These are phyloP conservation scores for Endomychus coccineus DNA, from an alignment of 2,888 invertebrate species.

Conservation along the genomic window DNA sequence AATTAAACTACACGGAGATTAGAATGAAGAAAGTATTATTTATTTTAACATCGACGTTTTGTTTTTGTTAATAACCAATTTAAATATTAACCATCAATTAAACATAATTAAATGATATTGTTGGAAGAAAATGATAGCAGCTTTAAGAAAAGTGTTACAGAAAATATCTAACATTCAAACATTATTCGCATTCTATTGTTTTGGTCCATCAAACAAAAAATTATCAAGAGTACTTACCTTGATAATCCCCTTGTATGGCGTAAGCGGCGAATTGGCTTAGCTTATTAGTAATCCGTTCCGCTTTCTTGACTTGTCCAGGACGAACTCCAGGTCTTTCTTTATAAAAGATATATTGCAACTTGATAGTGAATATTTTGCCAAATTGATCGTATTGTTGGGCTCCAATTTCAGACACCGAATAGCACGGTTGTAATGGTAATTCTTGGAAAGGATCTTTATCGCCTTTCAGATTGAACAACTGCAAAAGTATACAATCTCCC, in stretches of 20 bases:
- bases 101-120: no score
- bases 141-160: no score
- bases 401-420: conserved; percentile 89
- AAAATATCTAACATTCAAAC: no score
- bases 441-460: conserved; percentile 94
- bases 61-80: no score
- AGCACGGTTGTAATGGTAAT: conserved; percentile 87
- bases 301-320: conserved; percentile 90
- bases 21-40: no score
- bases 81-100: no score
- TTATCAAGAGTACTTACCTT: no score
- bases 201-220: conserved; percentile 2
- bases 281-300: conserved; percentile 84
- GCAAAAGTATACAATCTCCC: conserved; percentile 77
- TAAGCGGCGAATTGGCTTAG: conserved; percentile 89
- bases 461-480: conserved; percentile 71
- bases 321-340: conserved; percentile 95
- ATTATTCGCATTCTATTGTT: not conserved
- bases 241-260: conserved; percentile 88
- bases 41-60: no score
- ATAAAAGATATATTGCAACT: conserved; percentile 94
- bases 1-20: no score
- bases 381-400: conserved; percentile 98
- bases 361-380: conserved; percentile 98
- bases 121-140: no score